phyloP scores from a whole-genome alignment of 2,888 invertebrate species.

The Leuctra nigra region DNA sequence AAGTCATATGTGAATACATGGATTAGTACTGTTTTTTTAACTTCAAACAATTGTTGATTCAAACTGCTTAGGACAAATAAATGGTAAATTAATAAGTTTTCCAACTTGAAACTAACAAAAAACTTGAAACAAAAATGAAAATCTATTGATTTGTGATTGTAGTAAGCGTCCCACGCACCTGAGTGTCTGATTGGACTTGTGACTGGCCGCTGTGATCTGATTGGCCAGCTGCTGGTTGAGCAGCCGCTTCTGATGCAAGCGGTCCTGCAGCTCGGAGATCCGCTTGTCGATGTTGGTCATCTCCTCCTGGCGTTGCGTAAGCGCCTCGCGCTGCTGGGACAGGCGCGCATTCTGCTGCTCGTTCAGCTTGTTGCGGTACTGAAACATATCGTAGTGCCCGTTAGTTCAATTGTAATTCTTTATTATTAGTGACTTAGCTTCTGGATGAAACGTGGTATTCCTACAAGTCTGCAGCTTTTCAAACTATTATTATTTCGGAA shows the following conservation, averaged over 20 bases:
- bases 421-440: too few relatives aligned
- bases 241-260: constrained; percentile 80
- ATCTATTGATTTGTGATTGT: too few relatives aligned
- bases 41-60: too few relatives aligned
- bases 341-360: constrained; percentile 90
- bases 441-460: too few relatives aligned
- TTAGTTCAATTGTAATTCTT: background rate
- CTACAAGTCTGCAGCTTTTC: too few relatives aligned
- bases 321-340: constrained; percentile 79
- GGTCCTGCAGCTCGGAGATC: constrained; percentile 88
- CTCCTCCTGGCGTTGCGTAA: constrained; percentile 85
- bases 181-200: constrained; percentile 21
- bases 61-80: too few relatives aligned
- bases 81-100: too few relatives aligned
- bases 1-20: too few relatives aligned
- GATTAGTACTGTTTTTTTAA: too few relatives aligned
- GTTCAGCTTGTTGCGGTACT: constrained; percentile 95
- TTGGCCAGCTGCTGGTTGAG: constrained; percentile 69
- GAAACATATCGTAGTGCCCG: constrained; percentile 36
- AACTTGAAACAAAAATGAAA: too few relatives aligned
- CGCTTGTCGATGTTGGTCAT: constrained; percentile 87
- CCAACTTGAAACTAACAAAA: too few relatives aligned
- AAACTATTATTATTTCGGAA: too few relatives aligned
- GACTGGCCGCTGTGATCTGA: constrained; percentile 46
- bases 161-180: background rate